Conservation (phyloP, 2,113 vertebrate genomes). For the Leptobrachium leishanense region DNA sequence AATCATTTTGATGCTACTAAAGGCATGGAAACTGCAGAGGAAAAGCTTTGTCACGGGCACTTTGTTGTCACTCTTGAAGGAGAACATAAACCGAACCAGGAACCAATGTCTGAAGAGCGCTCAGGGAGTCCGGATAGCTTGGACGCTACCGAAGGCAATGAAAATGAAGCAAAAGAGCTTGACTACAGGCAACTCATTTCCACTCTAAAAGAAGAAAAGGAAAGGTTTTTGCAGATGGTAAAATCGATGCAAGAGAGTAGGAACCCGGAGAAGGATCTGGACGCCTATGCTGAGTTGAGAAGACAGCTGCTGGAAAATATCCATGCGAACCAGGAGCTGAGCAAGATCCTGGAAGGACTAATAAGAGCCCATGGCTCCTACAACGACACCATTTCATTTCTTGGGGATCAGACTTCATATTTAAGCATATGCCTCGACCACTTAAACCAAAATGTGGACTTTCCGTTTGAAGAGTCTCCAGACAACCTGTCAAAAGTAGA, state of each 20-base stretch:
- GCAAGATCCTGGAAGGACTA: constrained; percentile 79
- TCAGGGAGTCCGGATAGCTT: constrained; percentile 46
- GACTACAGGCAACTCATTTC: constrained; percentile 77
- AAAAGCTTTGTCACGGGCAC: no score
- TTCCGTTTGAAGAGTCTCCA: constrained; percentile 80
- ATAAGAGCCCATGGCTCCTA: constrained; percentile 73
- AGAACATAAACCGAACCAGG: no score
- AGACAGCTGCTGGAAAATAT: constrained; percentile 83
- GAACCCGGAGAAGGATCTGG: constrained; percentile 79
- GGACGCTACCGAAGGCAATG: neutral
- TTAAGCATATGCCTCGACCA: constrained; percentile 87
- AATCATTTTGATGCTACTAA: no score
- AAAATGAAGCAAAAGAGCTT: constrained; percentile 43
- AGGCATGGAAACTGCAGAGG: no score
- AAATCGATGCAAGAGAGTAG: constrained; percentile 82
- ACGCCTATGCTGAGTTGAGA: constrained; percentile 74
- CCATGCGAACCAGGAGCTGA: constrained; percentile 75
- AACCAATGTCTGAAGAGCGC: no score
- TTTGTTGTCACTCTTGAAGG: no score
- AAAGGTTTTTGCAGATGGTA: constrained; percentile 81
- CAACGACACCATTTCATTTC: constrained; percentile 85
- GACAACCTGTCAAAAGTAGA: constrained; percentile 69
- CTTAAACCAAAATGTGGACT: constrained; percentile 70
- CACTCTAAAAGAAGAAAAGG: constrained; percentile 81
- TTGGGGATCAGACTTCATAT: constrained; percentile 92